A percentile compares a stretch with the other conserved stretches of the same genome.
These are phyloP conservation scores for Drosophila auraria DNA, from an alignment of 1,140 invertebrate genomes.

Conservation along the genomic window DNA sequence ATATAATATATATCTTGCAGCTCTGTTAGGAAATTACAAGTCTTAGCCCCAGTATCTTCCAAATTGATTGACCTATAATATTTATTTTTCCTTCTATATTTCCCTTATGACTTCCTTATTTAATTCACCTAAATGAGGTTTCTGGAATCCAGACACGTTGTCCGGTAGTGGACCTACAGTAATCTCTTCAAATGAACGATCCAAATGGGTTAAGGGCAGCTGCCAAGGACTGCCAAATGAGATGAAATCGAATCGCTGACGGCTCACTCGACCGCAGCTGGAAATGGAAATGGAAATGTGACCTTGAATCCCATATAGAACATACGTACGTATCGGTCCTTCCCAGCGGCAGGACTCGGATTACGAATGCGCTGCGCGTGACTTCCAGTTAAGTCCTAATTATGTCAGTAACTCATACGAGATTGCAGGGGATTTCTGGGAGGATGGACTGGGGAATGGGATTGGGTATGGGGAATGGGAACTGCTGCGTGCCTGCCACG, in stretches of 20 bases:
- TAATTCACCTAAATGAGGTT: slow-evolving; percentile 16
- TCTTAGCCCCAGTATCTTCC: no score
- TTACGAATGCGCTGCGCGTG: slow-evolving; percentile 77
- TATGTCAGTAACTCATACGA: slow-evolving; percentile 81
- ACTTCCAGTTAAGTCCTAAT: slow-evolving; percentile 81
- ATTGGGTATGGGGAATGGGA: slow-evolving; percentile 15
- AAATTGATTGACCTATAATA: background rate
- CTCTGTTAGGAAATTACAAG: background rate
- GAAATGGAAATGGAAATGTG: slow-evolving; percentile 46
- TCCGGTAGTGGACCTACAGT: slow-evolving; percentile 20
- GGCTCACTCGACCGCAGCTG: slow-evolving; percentile 49
- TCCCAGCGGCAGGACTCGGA: slow-evolving; percentile 48
- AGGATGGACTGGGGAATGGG: slow-evolving; percentile 6
- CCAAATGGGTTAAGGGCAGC: slow-evolving; percentile 36
- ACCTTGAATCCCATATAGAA: slow-evolving; percentile 60
- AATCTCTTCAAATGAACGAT: slow-evolving; percentile 26
- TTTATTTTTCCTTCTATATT: background rate
- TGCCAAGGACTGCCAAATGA: slow-evolving; percentile 28
- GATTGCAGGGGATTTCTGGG: slow-evolving; percentile 56
- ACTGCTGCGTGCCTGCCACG: slow-evolving; percentile 72
- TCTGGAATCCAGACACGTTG: background rate
- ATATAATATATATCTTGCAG: no score
- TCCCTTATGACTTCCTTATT: slow-evolving; percentile 1
- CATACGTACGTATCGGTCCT: slow-evolving; percentile 1
- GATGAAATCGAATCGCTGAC: slow-evolving; percentile 44